Evolutionary conservation across 1,140 invertebrate species (phyloP).

Genomic region (Oryzaephilus surinamensis): DNA sequence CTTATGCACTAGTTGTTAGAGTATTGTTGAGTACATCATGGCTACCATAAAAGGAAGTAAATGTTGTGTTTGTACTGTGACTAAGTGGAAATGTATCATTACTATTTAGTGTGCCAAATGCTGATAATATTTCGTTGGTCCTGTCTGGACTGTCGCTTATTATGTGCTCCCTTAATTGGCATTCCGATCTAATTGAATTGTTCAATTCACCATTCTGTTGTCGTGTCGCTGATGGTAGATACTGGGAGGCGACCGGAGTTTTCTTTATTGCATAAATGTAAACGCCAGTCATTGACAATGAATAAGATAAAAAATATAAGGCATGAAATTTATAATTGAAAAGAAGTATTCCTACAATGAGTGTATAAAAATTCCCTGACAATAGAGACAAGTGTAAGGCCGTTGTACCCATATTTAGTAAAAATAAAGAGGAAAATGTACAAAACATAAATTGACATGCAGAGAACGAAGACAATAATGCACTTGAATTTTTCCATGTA

Average conservation of each 20-base stretch:
- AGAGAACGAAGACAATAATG: constrained; percentile 44
- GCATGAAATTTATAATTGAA: constrained; percentile 79
- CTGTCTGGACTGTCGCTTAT: constrained; percentile 29
- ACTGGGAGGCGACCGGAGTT: constrained; percentile 41
- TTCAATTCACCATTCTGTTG: too few relatives aligned
- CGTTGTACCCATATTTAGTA: constrained; percentile 69
- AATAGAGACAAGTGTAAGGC: constrained; percentile 72
- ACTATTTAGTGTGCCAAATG: constrained; percentile 31
- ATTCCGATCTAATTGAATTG: constrained; percentile 23
- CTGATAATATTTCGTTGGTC: constrained; percentile 26
- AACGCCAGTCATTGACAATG: constrained; percentile 63
- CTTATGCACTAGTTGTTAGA: constrained; percentile 23
- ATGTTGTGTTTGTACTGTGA: constrained; percentile 55
- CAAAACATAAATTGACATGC: constrained; percentile 62
- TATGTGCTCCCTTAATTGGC: constrained; percentile 31
- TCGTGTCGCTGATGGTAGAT: constrained; percentile 14
- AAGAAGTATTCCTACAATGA: constrained; percentile 67
- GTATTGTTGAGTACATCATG: constrained; percentile 29
- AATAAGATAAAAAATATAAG: constrained; percentile 68
- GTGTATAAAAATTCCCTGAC: constrained; percentile 76
- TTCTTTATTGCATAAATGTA: constrained; percentile 57
- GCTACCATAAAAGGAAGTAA: constrained; percentile 57
- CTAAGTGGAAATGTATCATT: constrained; percentile 32
- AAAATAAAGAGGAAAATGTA: constrained; percentile 61
- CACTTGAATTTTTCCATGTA: constrained; percentile 46